Evolutionary conservation across 2,113 vertebrate genomes (phyloP).

Genomic region (Lycocorax pyrrhopterus): DNA sequence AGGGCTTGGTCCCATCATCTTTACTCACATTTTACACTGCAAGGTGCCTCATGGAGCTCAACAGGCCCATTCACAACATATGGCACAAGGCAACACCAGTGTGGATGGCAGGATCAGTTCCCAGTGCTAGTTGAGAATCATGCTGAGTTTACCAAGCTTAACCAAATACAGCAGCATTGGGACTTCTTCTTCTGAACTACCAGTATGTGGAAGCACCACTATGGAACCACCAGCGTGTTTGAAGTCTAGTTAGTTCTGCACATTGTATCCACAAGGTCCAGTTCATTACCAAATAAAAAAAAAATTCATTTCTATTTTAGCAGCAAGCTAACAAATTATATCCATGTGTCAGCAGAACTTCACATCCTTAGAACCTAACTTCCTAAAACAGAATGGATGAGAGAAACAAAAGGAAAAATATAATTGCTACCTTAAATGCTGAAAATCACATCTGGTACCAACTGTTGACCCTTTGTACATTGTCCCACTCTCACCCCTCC

Average conservation of each 20-base stretch:
- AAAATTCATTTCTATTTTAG: not conserved
- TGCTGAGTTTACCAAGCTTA: not conserved
- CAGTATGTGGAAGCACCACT: not conserved
- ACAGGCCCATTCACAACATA: not conserved
- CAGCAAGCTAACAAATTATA: not conserved
- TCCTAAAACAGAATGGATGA: not conserved
- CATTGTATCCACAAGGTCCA: not conserved
- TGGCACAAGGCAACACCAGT: not conserved
- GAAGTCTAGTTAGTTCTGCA: not conserved
- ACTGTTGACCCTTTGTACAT: not conserved
- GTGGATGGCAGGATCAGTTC: not conserved
- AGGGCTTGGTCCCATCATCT: not conserved
- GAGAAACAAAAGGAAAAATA: not conserved
- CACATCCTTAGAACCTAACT: not conserved
- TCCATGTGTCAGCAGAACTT: not conserved
- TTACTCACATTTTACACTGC: not conserved
- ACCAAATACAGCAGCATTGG: not conserved
- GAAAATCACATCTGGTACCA: constrained; percentile 54
- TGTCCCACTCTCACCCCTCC: not conserved
- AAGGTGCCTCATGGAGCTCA: not conserved
- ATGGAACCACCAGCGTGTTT: not conserved
- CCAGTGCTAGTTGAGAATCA: not conserved
- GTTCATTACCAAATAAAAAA: not conserved
- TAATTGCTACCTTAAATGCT: constrained; percentile 5
- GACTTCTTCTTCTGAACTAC: not conserved